A percentile compares a stretch with the other conserved stretches of the same genome.
Evolutionary conservation across 2,888 invertebrate genomes (phyloP).

Genomic region (Nysson spinosus): DNA sequence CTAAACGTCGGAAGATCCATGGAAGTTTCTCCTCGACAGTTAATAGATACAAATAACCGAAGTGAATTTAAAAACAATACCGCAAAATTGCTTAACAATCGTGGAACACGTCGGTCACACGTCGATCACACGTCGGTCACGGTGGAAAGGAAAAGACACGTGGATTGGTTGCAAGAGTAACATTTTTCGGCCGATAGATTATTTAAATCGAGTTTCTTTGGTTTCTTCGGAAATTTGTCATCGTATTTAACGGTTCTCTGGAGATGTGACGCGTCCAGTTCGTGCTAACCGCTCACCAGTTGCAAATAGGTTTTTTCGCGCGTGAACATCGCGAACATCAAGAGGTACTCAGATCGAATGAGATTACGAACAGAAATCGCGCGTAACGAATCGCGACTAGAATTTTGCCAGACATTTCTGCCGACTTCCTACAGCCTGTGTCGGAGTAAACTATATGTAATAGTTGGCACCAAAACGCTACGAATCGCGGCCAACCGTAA

Average conservation of each 20-base stretch:
- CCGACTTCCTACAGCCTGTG: conserved; percentile 12
- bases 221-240: conserved; percentile 44
- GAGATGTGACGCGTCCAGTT: conserved; percentile 42
- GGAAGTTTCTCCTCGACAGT: too few relatives aligned
- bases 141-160: conserved; percentile 29
- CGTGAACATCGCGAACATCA: conserved; percentile 21
- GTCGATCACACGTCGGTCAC: neutral
- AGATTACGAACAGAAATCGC: neutral
- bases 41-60: too few relatives aligned
- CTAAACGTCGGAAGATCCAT: neutral
- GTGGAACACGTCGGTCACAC: neutral
- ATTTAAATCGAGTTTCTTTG: conserved; percentile 26
- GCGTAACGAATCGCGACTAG: neutral
- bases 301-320: conserved; percentile 26
- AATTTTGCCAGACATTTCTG: neutral
- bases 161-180: conserved; percentile 34
- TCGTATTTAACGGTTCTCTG: conserved; percentile 45
- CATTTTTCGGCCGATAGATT: conserved; percentile 37
- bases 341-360: conserved; percentile 1
- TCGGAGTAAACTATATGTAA: conserved; percentile 18
- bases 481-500: conserved; percentile 41
- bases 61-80: too few relatives aligned
- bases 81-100: too few relatives aligned
- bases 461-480: conserved; percentile 45
- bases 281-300: conserved; percentile 25